Evolutionary conservation across 2,888 invertebrate genomes (phyloP).

Genomic region (Athalia circularis): DNA sequence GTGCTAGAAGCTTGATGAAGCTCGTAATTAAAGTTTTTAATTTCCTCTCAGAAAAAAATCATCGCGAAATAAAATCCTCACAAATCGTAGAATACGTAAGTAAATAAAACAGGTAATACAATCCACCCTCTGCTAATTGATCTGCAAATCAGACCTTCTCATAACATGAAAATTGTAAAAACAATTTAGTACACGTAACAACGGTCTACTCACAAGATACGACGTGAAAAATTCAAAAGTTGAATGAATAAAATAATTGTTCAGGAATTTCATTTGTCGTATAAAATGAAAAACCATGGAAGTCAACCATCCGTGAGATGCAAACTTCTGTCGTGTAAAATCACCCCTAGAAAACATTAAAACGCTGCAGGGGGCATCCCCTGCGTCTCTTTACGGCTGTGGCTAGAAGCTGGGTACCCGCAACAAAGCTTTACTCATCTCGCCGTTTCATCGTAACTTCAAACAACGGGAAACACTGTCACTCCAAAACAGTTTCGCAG

Average conservation of each 20-base stretch:
- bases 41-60: constrained; percentile 12
- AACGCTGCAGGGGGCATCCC: constrained; percentile 32
- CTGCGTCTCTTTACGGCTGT: background rate
- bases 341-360: constrained; percentile 30
- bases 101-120: constrained; percentile 4
- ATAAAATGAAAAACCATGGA: constrained; percentile 15
- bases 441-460: constrained; percentile 36
- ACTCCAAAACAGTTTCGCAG: constrained; percentile 29
- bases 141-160: no score
- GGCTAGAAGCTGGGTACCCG: constrained; percentile 2
- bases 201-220: background rate
- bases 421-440: constrained; percentile 32
- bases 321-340: constrained; percentile 25
- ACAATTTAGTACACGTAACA: no score
- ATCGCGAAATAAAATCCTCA: constrained; percentile 16
- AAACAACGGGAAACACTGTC: constrained; percentile 28
- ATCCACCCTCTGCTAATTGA: background rate
- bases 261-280: background rate
- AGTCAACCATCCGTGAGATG: constrained; percentile 4
- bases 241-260: constrained; percentile 1
- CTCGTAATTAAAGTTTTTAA: constrained; percentile 4
- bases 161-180: no score
- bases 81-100: background rate
- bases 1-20: background rate
- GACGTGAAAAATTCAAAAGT: constrained; percentile 5